Evolutionary conservation across 2,113 vertebrate genomes (phyloP).

Genomic region (Equus quagga): DNA sequence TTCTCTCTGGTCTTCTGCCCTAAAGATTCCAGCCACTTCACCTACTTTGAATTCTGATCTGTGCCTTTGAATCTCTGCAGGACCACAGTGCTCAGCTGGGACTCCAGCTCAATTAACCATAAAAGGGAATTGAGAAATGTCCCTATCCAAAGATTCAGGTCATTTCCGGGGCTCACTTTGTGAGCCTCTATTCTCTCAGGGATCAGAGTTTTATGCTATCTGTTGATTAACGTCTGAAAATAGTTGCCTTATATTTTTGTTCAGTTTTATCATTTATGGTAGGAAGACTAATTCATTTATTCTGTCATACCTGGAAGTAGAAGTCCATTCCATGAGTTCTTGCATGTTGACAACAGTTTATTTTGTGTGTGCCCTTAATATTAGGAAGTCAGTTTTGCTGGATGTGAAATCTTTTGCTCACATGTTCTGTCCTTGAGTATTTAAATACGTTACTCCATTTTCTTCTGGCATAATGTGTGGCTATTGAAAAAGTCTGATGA

Average conservation of each 20-base stretch:
- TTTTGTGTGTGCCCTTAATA: not conserved
- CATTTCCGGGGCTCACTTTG: not conserved
- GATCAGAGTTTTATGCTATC: not conserved
- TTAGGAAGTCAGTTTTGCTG: not conserved
- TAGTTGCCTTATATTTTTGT: not conserved
- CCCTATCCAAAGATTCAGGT: not conserved
- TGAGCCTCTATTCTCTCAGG: not conserved
- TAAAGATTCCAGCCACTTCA: not conserved
- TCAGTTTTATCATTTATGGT: not conserved
- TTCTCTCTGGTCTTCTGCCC: not conserved
- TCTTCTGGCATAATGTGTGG: not conserved
- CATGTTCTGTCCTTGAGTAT: not conserved
- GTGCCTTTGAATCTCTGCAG: not conserved
- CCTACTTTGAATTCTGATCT: not conserved
- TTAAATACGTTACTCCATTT: not conserved
- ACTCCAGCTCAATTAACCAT: not conserved
- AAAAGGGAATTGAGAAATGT: not conserved
- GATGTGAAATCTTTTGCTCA: constrained; percentile 17
- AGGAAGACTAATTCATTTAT: not conserved
- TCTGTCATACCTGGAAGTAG: not conserved
- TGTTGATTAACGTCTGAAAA: not conserved
- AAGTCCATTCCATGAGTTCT: not conserved
- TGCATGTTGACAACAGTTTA: not conserved
- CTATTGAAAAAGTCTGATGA: constrained; percentile 1
- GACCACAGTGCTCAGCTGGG: not conserved